Evolutionary conservation across 2,888 invertebrate genomes (phyloP).

Genomic region (Ametastegia equiseti): DNA sequence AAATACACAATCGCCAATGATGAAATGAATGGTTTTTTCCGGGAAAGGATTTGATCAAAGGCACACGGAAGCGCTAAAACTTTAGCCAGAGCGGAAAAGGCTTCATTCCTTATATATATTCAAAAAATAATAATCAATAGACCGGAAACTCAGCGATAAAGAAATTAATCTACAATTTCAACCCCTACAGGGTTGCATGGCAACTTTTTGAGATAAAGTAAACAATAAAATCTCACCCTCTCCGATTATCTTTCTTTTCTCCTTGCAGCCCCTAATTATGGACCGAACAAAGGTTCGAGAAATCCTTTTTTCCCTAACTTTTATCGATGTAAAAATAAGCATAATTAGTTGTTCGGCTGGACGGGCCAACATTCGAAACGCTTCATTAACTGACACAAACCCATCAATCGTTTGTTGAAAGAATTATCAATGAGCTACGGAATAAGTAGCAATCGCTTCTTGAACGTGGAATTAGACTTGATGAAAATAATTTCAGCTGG

Average conservation of each 20-base stretch:
- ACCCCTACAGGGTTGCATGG: not conserved
- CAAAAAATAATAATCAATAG: not conserved
- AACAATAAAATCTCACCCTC: not conserved
- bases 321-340: not conserved
- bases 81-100: not conserved
- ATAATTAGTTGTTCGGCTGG: too few species aligned
- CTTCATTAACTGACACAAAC: not conserved
- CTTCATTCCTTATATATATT: constrained; percentile 1
- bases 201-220: not conserved
- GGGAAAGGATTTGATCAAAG: not conserved
- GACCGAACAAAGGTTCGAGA: not conserved
- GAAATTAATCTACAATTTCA: not conserved
- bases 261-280: not conserved
- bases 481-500: not conserved
- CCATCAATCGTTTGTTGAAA: not conserved
- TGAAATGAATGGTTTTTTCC: not conserved
- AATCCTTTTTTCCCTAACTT: not conserved
- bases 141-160: not conserved
- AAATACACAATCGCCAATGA: not conserved
- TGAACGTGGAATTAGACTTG: not conserved
- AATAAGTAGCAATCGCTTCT: not conserved
- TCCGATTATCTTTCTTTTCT: not conserved
- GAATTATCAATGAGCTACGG: not conserved
- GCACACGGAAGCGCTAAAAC: not conserved
- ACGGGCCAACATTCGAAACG: not conserved